Evolutionary conservation across 2,113 vertebrate genomes (phyloP).

Genomic region (Dendrocopos noguchii): DNA sequence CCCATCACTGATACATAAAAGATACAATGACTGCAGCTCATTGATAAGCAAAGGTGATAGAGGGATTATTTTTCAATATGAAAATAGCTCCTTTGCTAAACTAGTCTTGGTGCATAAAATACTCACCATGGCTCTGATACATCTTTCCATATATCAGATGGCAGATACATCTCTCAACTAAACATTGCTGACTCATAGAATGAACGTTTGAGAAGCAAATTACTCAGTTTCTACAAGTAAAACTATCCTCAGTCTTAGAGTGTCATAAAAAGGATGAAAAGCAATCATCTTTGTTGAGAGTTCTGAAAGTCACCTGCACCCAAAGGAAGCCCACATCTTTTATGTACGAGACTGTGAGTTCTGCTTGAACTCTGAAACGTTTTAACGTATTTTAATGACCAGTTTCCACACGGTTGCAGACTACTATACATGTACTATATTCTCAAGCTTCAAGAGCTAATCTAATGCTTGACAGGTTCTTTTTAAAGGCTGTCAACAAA

Average conservation of each 20-base stretch:
- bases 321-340: neutral
- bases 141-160: neutral
- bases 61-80: neutral
- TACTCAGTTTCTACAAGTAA: neutral
- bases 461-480: neutral
- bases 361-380: neutral
- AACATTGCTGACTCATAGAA: neutral
- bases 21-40: neutral
- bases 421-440: neutral
- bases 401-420: neutral
- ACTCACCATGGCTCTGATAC: neutral
- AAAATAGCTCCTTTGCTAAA: neutral
- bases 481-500: neutral
- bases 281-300: neutral
- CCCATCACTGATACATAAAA: neutral
- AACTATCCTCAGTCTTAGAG: neutral
- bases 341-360: neutral
- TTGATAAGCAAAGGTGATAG: neutral
- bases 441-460: neutral
- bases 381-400: neutral
- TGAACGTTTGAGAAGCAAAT: neutral
- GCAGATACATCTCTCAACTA: neutral
- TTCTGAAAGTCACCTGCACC: neutral
- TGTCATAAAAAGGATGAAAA: neutral
- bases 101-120: neutral